Evolutionary conservation across 1,140 invertebrate genomes (phyloP).

Genomic region (Latrodectus geometricus): DNA sequence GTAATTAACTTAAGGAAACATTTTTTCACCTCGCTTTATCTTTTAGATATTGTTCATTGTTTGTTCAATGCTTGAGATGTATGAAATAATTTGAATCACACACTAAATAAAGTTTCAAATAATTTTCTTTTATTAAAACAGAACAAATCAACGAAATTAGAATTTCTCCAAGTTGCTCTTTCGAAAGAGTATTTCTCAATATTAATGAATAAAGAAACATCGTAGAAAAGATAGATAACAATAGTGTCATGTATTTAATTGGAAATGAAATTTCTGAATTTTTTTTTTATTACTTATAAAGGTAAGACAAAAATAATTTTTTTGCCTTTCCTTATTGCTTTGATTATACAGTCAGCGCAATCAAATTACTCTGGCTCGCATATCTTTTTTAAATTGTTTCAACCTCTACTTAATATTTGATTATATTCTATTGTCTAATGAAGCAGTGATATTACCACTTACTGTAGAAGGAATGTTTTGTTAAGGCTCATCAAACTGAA

Average conservation of each 20-base stretch:
- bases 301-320: background rate
- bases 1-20: background rate
- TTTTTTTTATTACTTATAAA: background rate
- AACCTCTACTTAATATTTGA: background rate
- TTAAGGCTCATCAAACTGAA: too few species aligned
- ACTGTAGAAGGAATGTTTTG: too few species aligned
- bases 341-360: background rate
- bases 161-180: background rate
- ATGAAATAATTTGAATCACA: background rate
- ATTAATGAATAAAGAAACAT: background rate
- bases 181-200: background rate
- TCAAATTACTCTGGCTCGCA: background rate
- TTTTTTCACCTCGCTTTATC: background rate
- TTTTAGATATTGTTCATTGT: background rate
- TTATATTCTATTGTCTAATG: background rate
- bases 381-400: background rate
- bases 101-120: background rate
- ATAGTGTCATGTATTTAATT: background rate
- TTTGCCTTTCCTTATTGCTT: background rate
- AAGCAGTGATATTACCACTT: too few species aligned
- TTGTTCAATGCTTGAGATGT: background rate
- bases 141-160: background rate
- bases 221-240: background rate
- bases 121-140: background rate
- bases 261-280: background rate